Base-by-base conservation (phyloP, 2,888 invertebrate genomes). In the Papilio protenor region DNA sequence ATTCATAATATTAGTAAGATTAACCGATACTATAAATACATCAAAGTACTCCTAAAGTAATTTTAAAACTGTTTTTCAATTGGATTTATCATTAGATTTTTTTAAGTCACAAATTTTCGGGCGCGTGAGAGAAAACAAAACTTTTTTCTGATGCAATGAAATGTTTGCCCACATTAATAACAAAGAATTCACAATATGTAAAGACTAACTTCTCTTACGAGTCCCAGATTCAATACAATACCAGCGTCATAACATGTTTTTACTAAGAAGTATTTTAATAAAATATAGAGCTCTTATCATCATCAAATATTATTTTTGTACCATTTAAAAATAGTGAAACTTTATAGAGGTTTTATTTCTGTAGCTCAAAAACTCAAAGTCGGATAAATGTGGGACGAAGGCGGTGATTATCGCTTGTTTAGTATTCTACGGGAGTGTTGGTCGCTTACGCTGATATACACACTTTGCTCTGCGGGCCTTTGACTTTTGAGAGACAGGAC, bases 401-500 rank as follows among this genome's bases (percentile, higher is more conserved):
- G 33, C 61, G 33, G 27, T 18, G 33, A 66, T 66, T 59, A 59
- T 59, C 21, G 21, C 57, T 33, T n/a, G 40, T 66, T 66, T 33
- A 40, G 40, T 66, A 66, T 66, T 66, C 66, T 66, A 66, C 11
- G 16, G 18, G 40, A 40, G 66, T 66, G n/a, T 66, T 40, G 66
- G 40, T 66, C 40, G 40, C 66, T 66, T 66, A 66, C 66, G 40
- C n/a, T 40, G 16, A 66, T 33, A 66, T 33, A 66, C n/a, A 64
- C 27, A 33, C 33, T 64, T 27, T 18, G 33, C 66, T 66, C 57
- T 59, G 57, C 57, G 57, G 57, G 57, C 57, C 57, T 59, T 59
- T 23, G 57, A 59, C 57, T 59, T 59, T 59, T 59, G 12, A 23
- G 23, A 59, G 23, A 59, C 57, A 12, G 57, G 57, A 59, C 11